Base-by-base conservation (phyloP, 2,888 invertebrate species). In the Meghimatium bilineatum region DNA sequence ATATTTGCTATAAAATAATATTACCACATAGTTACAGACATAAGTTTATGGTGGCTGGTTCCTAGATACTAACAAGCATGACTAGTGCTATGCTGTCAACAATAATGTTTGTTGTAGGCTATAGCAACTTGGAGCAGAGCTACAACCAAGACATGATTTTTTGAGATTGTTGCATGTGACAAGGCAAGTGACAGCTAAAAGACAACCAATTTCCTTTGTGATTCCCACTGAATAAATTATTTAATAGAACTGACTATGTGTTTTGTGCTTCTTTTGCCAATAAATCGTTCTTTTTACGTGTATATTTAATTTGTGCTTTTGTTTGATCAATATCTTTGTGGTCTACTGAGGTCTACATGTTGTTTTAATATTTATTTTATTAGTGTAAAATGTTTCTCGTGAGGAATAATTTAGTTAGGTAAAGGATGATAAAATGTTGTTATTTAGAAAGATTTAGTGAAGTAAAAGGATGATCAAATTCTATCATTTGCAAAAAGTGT, bases 201-300 rank as follows among this genome's bases (percentile, higher is more conserved):
- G 26, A 77, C n/a, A 63, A 63, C n/a, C 12, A n/a, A 38, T 60
- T 60, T 63, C 29, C 60, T 63, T 36, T 63, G 63, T 77, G 63
- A 56, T 60, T 60, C n/a, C 63, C 77, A 77, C 23, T 77, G 34
- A 77, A 77, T 77, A 77, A 63, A 75, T 75, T 49, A 75, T 75
- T 75, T 75, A 49, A 49, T 66, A 17, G 14, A 66, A 29, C 66
- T 66, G 32, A 66, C 1, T 12, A 66, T 66, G 66, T 32, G 2
- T 29, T 8, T 29, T 66, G 66, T 66, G 66, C 17, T 49, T 49
- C n/a, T n/a, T n/a, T n/a, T n/a, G n/a, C n/a, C n/a, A n/a, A n/a
- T n/a, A n/a, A n/a, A n/a, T n/a, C n/a, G n/a, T n/a, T n/a, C n/a
- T n/a, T n/a, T n/a, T n/a, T n/a, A n/a, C n/a, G n/a, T n/a, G n/a